Evolutionary conservation across 1,140 invertebrate species (phyloP).

Genomic region (Drosophila yakuba): DNA sequence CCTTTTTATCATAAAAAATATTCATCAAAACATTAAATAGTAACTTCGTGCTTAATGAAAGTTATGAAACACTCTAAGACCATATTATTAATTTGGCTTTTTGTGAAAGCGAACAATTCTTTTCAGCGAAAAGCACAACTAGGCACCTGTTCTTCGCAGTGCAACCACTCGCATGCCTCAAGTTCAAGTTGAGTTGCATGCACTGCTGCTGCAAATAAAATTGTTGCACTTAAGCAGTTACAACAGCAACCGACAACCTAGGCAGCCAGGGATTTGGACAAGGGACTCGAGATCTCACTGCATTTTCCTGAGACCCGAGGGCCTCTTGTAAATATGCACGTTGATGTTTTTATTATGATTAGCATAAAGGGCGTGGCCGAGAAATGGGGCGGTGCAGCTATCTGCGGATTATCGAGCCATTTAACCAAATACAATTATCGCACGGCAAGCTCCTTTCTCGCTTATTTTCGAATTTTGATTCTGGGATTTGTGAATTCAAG

Average conservation of each 20-base stretch:
- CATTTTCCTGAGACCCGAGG: conserved; percentile 37
- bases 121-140: not conserved
- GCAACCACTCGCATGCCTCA: conserved; percentile 53
- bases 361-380: conserved; percentile 62
- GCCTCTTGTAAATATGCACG: conserved; percentile 71
- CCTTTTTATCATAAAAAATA: too few relatives aligned
- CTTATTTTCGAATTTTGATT: conserved; percentile 1
- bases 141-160: conserved; percentile 26
- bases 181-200: conserved; percentile 67
- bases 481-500: not conserved
- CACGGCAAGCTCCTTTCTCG: conserved; percentile 3
- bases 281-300: conserved; percentile 23
- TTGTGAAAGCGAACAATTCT: too few relatives aligned
- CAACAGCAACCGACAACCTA: conserved; percentile 41
- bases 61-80: too few relatives aligned
- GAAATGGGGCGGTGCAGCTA: conserved; percentile 28
- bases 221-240: conserved; percentile 79
- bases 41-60: too few relatives aligned
- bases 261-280: conserved; percentile 27
- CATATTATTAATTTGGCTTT: too few relatives aligned
- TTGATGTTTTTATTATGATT: conserved; percentile 83
- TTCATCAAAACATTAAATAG: too few relatives aligned
- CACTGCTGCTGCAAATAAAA: conserved; percentile 72
- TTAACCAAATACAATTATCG: conserved; percentile 63
- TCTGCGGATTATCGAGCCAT: conserved; percentile 63